Base-by-base conservation (phyloP, 2,113 vertebrate genomes). In the Danio rerio region DNA sequence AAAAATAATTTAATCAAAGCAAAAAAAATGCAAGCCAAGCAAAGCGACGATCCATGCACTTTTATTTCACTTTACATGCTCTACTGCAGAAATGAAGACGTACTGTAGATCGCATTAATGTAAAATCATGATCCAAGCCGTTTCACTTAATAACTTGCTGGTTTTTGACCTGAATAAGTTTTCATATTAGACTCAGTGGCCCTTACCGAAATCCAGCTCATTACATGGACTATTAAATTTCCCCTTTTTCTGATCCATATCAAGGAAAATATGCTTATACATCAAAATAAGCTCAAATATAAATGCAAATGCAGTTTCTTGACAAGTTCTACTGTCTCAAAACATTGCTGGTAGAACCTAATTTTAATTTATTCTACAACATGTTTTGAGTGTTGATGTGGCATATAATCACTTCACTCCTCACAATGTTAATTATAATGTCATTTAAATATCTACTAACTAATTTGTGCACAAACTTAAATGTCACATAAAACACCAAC, bases 1-100 rank as follows among this genome's bases (percentile, higher is more conserved):
- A 10, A 43, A 76, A 76, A 76, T 59, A 61, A 61, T 61, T 47
- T 40, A 76, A 77, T 16, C 20, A 0, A 11, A 16, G 13, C 49
- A 63, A 77, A 71, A 71, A 71, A 71, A 71, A 71, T 77, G 75
- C 75, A 77, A 77, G 45, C 20, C 16, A 21, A 31, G 43, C 58
- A 63, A 77, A 77, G 3, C 62, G 45, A 49, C 49, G 18, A 13
- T 61, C 11, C 45, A 77, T 1, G 71, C 9, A 74, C 42, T 47
- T 21, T 16, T 10, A 10, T 49, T 49, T 15, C 5, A 49, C 43
- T 61, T 20, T 12, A 47, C n/a, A 76, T 15, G 73, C 52, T 76
- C 72, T 43, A 13, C 10, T 5, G 72, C 42, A 58, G 43, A 47
- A 61, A 49, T 76, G 18, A 49, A 61, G 18, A 47, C 56, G 31